Percentiles rank a stretch among this genome's conserved stretches.
Conservation (phyloP, 1,140 invertebrate species). For the Contarinia nasturtii region DNA sequence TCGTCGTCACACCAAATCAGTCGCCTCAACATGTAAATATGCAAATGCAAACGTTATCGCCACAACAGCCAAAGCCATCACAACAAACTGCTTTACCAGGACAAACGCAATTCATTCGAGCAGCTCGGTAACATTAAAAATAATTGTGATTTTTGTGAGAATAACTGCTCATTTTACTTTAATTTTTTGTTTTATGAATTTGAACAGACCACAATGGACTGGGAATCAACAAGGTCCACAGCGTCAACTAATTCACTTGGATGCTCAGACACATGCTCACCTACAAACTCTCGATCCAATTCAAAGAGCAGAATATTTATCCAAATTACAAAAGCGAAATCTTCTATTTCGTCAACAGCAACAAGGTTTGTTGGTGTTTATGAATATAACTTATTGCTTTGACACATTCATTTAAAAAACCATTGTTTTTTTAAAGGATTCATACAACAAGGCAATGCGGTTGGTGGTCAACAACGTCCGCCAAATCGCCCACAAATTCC, state of each 20-base stretch:
- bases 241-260: constrained; percentile 49
- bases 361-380: no score
- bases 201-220: constrained; percentile 14
- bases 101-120: constrained; percentile 12
- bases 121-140: constrained; percentile 2
- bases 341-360: constrained; percentile 26
- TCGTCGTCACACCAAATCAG: constrained; percentile 4
- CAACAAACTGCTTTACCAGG: constrained; percentile 5
- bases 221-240: constrained; percentile 20
- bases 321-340: constrained; percentile 43
- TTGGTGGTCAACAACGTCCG: not conserved
- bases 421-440: not conserved
- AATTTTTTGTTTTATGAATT: not conserved
- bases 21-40: no score
- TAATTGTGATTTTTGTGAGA: no score
- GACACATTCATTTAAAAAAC: not conserved
- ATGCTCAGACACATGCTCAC: constrained; percentile 64
- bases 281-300: constrained; percentile 61
- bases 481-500: constrained; percentile 4
- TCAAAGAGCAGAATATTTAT: constrained; percentile 54
- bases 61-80: constrained; percentile 19
- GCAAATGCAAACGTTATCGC: constrained; percentile 8
- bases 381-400: constrained; percentile 9
- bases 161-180: not conserved
- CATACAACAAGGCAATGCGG: not conserved